Base-by-base conservation (phyloP, 2,888 invertebrate genomes). In the Metacarcinus magister region DNA sequence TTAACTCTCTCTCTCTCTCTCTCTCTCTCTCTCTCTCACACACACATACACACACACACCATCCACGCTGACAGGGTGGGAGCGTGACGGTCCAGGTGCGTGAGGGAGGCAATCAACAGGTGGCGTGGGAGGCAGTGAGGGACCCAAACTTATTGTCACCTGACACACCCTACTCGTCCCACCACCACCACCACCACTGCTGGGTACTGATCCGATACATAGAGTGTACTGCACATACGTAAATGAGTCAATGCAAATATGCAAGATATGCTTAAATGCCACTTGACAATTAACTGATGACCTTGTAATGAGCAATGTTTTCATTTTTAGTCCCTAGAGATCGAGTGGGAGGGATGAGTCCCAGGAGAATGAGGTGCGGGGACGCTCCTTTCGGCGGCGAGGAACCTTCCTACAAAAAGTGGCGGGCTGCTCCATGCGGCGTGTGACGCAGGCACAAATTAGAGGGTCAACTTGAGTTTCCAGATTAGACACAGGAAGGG, bases 111-210 rank as follows among this genome's bases (percentile, higher is more conserved):
- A 60, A 93, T 39, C 93, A 93, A 54, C 60, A 39, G 93, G 48
- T 54, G 67, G 93, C 48, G 67, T 28, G 60, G 93, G 54, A 28
- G 92, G 92, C 32, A 93, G 93, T 32, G 93, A 54, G 60, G 48
- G 92, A 92, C 54, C 92, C 46, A 54, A 92, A 92, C 28, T 54
- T 54, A 92, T 92, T 92, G 92, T 92, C 60, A 92, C 92, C 92
- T 92, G 92, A 92, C 92, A 92, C 54, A 92, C 67, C 93, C 75
- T 39, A n/a, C 67, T 75, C 44, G 67, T 44, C 93, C 43, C 32
- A 87, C 82, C 82, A 39, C 82, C 82, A 39, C 82, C 82, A n/a
- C 39, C 87, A 39, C 87, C 32, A 16, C 4, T 16, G 39, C 87
- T 39, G 16, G 87, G n/a, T 87, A 39, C 87, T 87, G 16, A 87